Evolutionary conservation across 2,888 invertebrate species (phyloP), one percentile per base, ranked within the genome.

Genomic region (Drosophila nigritarsus): DNA sequence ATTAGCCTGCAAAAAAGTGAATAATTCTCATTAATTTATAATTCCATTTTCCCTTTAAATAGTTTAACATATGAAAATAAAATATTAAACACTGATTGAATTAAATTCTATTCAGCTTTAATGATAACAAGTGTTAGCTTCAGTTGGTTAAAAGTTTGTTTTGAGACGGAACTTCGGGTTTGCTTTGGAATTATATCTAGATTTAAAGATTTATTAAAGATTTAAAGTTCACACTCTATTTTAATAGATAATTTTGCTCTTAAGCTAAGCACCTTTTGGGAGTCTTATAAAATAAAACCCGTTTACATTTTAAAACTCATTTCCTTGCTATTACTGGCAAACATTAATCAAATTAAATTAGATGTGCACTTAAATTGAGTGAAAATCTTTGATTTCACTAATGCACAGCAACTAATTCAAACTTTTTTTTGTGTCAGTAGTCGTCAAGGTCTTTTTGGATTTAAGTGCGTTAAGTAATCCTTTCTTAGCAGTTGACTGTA

Each of bases 381-480:
- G 45, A 45, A 45, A 45, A 45, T 45, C 45, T 45, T 45, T 45
- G 45, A 45, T 24, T 45, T 24, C 15, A 15, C 45, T 45, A 45
- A 45, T 45, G 27, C 8, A 45, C 15, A 15, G 45, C 45, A 45
- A 24, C 36, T 36, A 27, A 24, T 54, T 36, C 11, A 0, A 27
- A 29, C 1, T n/a, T 13, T 45, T 56, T 53, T 53, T 0, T 8
- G 11, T 3, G 29, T 38, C 7, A 29, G 8, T 24, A 8, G 45
- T 24, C 24, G 15, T 13, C 24, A 49, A 60, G 51, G 45, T 27
- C 24, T 9, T 27, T 27, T 13, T 20, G 11, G 32, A 34, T 48
- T 59, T 38, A 61, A 73, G 76, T 54, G 36, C 34, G 34, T 55
- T 62, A 49, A 56, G 63, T 54, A 78, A 78, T 74, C 74, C 78